Evolutionary conservation across 1,140 invertebrate genomes (phyloP).

Genomic region (Streblospio benedicti): DNA sequence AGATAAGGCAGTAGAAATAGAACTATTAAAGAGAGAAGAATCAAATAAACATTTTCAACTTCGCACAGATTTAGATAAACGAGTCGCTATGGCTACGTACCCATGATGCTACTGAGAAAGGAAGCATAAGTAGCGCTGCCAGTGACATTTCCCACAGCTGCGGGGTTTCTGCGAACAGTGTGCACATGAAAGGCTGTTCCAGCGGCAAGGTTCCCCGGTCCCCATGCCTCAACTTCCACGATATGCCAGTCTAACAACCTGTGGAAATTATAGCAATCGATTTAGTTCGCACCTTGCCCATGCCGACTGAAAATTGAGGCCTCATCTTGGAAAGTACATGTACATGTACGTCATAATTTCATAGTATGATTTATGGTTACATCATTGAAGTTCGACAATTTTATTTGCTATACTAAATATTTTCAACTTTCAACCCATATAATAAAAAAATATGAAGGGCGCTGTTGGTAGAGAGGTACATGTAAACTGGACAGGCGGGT

Average conservation of each 20-base stretch:
- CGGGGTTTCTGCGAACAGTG: conserved; percentile 54
- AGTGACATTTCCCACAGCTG: conserved; percentile 52
- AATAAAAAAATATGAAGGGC: not conserved
- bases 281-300: conserved; percentile 5
- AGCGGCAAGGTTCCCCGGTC: conserved; percentile 42
- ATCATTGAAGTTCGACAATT: not conserved
- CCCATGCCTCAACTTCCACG: conserved; percentile 54
- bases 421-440: not conserved
- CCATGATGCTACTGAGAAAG: conserved; percentile 51
- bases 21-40: too few relatives aligned
- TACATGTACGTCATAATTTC: not conserved
- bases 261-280: too few relatives aligned
- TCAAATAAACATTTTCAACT: too few relatives aligned
- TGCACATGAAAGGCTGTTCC: conserved; percentile 48
- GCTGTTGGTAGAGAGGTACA: not conserved
- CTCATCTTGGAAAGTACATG: not conserved
- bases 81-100: conserved; percentile 31
- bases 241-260: conserved; percentile 55
- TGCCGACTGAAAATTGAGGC: not conserved
- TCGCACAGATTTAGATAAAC: too few relatives aligned
- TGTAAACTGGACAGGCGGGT: not conserved
- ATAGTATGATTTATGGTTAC: not conserved
- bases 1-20: too few relatives aligned
- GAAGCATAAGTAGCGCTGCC: conserved; percentile 53
- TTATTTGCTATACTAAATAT: not conserved